Percentiles rank a stretch among this genome's conserved stretches.
Conservation (phyloP, 1,140 invertebrate genomes). For the Drosophila nikananu region DNA sequence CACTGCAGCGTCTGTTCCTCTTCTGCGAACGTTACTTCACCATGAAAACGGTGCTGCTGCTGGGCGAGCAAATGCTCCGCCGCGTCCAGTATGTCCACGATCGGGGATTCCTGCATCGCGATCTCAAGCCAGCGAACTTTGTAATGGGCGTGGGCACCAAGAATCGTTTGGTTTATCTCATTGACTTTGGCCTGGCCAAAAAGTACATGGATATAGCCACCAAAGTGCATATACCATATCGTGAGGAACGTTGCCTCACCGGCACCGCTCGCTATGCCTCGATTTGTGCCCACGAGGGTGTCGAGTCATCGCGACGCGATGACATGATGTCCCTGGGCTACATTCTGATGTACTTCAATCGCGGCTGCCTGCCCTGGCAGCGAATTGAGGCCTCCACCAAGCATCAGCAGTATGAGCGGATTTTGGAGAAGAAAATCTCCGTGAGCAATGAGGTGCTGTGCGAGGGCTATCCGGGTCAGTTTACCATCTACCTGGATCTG, state of each 20-base stretch:
- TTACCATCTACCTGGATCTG: slow-evolving; percentile 98
- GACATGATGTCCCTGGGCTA: slow-evolving; percentile 98
- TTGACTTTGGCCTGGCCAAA: slow-evolving; percentile 98
- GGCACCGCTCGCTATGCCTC: slow-evolving; percentile 98
- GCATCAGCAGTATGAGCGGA: slow-evolving; percentile 98
- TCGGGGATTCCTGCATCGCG: slow-evolving; percentile 97
- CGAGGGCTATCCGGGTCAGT: slow-evolving; percentile 97
- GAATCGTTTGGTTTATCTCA: slow-evolving; percentile 96
- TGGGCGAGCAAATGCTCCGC: slow-evolving; percentile 96
- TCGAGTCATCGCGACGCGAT: slow-evolving; percentile 95
- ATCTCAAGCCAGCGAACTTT: slow-evolving; percentile 98
- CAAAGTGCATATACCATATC: slow-evolving; percentile 94
- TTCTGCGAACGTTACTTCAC: slow-evolving; percentile 97
- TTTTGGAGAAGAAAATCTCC: slow-evolving; percentile 98
- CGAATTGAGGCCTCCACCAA: slow-evolving; percentile 96
- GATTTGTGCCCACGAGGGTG: slow-evolving; percentile 97
- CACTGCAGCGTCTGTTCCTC: slow-evolving; percentile 97
- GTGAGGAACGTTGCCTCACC: slow-evolving; percentile 98
- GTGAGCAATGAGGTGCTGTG: slow-evolving; percentile 96
- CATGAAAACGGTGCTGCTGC: slow-evolving; percentile 98
- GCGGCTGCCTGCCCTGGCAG: slow-evolving; percentile 97
- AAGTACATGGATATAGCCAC: slow-evolving; percentile 96
- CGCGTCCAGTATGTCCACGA: slow-evolving; percentile 97
- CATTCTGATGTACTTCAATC: slow-evolving; percentile 97
- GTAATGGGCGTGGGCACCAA: slow-evolving; percentile 97